These are phyloP conservation scores for Emmelina monodactyla DNA, from an alignment of 2,888 invertebrate species.

Conservation along the genomic window DNA sequence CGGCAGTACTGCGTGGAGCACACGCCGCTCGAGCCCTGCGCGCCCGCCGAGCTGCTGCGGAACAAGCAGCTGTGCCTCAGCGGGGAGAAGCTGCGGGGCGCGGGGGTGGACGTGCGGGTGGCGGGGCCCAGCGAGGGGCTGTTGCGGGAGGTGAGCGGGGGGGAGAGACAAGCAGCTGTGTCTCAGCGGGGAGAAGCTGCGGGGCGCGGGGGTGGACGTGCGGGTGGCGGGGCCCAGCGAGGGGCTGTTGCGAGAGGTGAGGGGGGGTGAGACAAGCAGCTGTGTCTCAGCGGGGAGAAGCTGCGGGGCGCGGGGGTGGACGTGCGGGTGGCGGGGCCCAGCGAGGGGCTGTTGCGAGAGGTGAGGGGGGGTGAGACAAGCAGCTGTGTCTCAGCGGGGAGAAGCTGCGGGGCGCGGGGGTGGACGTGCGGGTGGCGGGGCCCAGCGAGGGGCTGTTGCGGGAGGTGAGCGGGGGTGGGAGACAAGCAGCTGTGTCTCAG, in stretches of 20 bases:
- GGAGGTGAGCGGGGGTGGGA: constrained; percentile 17
- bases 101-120: constrained; percentile 65
- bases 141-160: constrained; percentile 68
- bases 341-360: constrained; percentile 68
- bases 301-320: constrained; percentile 69
- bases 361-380: constrained; percentile 74
- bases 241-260: constrained; percentile 68
- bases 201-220: constrained; percentile 64
- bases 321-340: constrained; percentile 69
- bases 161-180: constrained; percentile 81
- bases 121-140: constrained; percentile 70
- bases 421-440: constrained; percentile 60
- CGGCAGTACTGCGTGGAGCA: constrained; percentile 76
- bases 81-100: constrained; percentile 71
- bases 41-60: constrained; percentile 82
- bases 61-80: constrained; percentile 82
- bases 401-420: constrained; percentile 69
- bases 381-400: constrained; percentile 78
- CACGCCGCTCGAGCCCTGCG: constrained; percentile 88
- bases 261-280: no score
- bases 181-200: constrained; percentile 75
- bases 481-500: background rate
- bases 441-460: background rate
- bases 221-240: constrained; percentile 70
- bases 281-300: constrained; percentile 76